Evolutionary conservation across 2,888 invertebrate species (phyloP).

Genomic region (Eupithecia exiguata): DNA sequence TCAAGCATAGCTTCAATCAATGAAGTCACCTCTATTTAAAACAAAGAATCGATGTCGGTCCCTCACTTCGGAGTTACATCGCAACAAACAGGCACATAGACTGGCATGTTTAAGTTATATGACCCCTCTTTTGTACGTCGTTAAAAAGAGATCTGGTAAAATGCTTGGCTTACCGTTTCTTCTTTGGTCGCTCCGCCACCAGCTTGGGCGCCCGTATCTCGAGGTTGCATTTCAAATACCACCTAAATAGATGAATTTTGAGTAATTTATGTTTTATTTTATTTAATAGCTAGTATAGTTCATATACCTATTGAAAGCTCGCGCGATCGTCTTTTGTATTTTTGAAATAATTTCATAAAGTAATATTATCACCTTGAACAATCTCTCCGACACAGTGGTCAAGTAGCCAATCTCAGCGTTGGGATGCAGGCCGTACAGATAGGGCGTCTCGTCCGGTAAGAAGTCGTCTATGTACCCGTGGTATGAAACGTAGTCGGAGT

Average conservation of each 20-base stretch:
- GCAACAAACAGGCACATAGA: neutral
- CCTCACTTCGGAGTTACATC: too few species aligned
- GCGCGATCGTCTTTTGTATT: too few species aligned
- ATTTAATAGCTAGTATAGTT: too few species aligned
- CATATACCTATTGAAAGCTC: too few species aligned
- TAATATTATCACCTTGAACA: conserved; percentile 85
- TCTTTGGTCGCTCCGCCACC: conserved; percentile 90
- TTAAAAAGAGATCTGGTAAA: neutral
- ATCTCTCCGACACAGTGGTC: conserved; percentile 91
- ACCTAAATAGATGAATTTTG: conserved; percentile 55
- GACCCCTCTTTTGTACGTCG: neutral
- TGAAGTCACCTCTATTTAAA: neutral
- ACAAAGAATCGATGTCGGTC: too few species aligned
- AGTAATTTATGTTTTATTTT: neutral
- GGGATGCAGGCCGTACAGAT: conserved; percentile 95
- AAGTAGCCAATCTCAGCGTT: conserved; percentile 98
- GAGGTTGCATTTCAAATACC: conserved; percentile 94
- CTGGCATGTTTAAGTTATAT: neutral
- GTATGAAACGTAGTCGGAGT: conserved; percentile 93
- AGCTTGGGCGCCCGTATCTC: conserved; percentile 89
- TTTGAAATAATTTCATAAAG: neutral
- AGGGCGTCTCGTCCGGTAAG: conserved; percentile 94
- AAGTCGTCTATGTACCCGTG: conserved; percentile 94
- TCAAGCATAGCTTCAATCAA: neutral
- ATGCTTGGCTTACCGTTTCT: conserved; percentile 85